Conservation (phyloP, 1,140 invertebrate genomes). For the Orchesella cincta region DNA sequence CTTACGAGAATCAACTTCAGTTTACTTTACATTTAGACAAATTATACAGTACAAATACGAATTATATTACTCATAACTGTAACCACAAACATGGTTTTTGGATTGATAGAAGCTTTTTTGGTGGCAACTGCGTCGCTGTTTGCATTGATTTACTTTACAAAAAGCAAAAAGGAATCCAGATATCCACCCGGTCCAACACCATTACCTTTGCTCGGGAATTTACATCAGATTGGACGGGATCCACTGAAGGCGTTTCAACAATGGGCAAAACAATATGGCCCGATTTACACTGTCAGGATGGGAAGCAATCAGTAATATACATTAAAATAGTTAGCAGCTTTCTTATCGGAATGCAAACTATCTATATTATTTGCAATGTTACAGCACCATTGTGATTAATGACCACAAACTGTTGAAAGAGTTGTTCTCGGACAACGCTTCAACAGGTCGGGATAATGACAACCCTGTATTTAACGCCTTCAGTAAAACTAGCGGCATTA, state of each 20-base stretch:
- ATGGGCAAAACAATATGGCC: constrained; percentile 37
- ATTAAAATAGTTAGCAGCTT: neutral
- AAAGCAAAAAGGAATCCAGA: too few species aligned
- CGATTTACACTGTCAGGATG: constrained; percentile 33
- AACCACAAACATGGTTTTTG: too few species aligned
- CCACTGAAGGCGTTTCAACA: constrained; percentile 13
- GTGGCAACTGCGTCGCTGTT: too few species aligned
- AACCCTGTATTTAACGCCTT: neutral
- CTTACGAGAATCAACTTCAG: too few species aligned
- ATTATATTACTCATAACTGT: too few species aligned
- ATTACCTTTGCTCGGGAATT: constrained; percentile 36
- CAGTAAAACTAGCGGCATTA: neutral
- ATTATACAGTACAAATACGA: too few species aligned
- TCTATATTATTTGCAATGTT: neutral
- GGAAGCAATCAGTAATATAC: constrained; percentile 26
- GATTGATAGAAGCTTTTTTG: too few species aligned
- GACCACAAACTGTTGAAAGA: neutral
- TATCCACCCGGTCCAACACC: neutral
- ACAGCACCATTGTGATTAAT: neutral
- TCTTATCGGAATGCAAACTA: neutral
- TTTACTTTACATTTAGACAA: too few species aligned
- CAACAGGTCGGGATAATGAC: neutral
- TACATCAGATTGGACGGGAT: constrained; percentile 25
- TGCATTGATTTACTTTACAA: too few species aligned
- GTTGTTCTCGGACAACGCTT: neutral